phyloP scores from a whole-genome alignment of 2,113 vertebrate genomes.

The Sigmodon hispidus region DNA sequence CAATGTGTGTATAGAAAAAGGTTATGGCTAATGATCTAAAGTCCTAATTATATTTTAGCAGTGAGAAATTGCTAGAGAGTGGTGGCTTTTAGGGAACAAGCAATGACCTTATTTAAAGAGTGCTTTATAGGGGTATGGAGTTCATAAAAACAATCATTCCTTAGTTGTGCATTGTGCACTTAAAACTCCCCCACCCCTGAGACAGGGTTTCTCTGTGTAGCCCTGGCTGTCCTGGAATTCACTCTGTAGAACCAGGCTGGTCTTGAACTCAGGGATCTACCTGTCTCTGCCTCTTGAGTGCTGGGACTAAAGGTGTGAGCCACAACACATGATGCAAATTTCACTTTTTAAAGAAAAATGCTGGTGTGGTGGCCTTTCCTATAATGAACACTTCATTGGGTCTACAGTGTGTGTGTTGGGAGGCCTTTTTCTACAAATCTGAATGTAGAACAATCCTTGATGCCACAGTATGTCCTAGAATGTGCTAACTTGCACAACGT shows the following conservation, averaged over 20 bases:
- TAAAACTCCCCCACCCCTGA: not conserved
- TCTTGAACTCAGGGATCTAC: not conserved
- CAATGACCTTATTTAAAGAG: not conserved
- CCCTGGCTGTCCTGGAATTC: not conserved
- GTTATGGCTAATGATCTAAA: not conserved
- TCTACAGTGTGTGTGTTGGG: not conserved
- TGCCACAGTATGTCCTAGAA: not conserved
- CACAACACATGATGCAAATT: no score
- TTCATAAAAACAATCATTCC: constrained; percentile 64
- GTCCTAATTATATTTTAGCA: constrained; percentile 29
- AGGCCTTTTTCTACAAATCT: not conserved
- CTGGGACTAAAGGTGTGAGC: not conserved
- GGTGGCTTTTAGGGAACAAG: not conserved
- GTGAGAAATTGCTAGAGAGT: not conserved
- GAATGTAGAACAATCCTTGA: not conserved
- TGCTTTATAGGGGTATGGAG: constrained; percentile 44
- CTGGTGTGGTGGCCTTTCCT: not conserved
- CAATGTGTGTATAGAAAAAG: constrained; percentile 54
- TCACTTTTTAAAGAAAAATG: not conserved
- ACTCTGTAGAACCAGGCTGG: not conserved
- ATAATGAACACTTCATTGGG: not conserved
- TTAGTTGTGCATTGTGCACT: constrained; percentile 57
- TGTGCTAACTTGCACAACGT: not conserved
- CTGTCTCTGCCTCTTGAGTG: not conserved
- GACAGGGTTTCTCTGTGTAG: not conserved